Evolutionary conservation across 2,113 vertebrate genomes (phyloP).

Genomic region (Macrotis lagotis): DNA sequence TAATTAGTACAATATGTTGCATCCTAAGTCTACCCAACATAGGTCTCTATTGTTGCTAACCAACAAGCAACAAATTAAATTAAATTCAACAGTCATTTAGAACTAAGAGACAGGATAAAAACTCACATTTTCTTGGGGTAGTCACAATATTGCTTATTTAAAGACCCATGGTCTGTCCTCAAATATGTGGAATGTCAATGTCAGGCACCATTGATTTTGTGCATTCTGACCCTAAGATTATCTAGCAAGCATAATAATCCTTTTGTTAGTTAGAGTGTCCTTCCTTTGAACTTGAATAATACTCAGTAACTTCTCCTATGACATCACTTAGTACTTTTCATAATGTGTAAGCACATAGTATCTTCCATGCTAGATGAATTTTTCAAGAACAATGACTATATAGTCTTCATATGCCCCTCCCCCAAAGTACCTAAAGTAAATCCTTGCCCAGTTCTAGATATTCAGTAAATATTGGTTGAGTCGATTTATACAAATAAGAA

Average conservation of each 20-base stretch:
- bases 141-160: not conserved
- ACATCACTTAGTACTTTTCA: not conserved
- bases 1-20: not conserved
- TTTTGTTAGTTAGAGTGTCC: not conserved
- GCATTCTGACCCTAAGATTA: not conserved
- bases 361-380: not conserved
- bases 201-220: not conserved
- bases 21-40: not conserved
- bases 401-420: not conserved
- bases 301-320: not conserved
- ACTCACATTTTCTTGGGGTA: not conserved
- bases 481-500: not conserved
- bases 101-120: not conserved
- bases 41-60: not conserved
- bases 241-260: not conserved
- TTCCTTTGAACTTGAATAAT: not conserved
- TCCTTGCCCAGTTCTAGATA: not conserved
- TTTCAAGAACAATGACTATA: not conserved
- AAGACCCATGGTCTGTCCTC: not conserved
- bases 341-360: not conserved
- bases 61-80: not conserved
- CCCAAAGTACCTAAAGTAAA: not conserved
- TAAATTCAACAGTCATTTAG: not conserved
- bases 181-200: not conserved
- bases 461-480: slow-evolving; percentile 16